Evolutionary conservation across 2,113 vertebrate species (phyloP).

Genomic region (Chionodraco myersi): DNA sequence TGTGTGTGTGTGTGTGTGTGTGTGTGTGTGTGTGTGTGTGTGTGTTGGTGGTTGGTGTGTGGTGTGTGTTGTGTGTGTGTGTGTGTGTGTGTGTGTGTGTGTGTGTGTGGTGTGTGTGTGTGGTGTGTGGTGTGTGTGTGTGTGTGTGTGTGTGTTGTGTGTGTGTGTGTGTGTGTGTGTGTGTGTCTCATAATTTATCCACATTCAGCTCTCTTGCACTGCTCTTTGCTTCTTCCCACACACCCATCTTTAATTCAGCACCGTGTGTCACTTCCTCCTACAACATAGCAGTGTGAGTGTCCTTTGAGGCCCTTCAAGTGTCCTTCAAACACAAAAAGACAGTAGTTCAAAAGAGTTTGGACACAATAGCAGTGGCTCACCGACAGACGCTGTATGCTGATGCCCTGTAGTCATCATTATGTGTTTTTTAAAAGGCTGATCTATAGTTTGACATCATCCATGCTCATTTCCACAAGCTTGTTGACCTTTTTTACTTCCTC

Average conservation of each 20-base stretch:
- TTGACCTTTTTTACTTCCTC: not conserved
- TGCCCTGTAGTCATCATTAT: not conserved
- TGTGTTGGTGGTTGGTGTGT: too few relatives aligned
- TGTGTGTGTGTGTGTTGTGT: too few relatives aligned
- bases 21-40: too few relatives aligned
- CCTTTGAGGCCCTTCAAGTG: constrained; percentile 77
- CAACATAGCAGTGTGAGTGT: constrained; percentile 20
- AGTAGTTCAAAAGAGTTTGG: constrained; percentile 74
- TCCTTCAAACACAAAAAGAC: constrained; percentile 68
- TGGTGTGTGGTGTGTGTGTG: too few relatives aligned
- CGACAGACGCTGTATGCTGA: constrained; percentile 29
- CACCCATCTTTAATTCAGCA: constrained; percentile 53
- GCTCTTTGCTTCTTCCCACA: constrained; percentile 58
- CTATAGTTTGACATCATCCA: not conserved
- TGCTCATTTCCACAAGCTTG: not conserved
- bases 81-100: too few relatives aligned
- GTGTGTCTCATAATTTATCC: constrained; percentile 34
- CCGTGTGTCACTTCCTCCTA: constrained; percentile 33
- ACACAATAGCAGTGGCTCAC: constrained; percentile 57
- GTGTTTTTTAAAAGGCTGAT: not conserved
- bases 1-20: too few relatives aligned
- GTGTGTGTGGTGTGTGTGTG: too few relatives aligned
- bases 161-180: too few relatives aligned
- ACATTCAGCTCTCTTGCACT: constrained; percentile 34
- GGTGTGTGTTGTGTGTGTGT: too few relatives aligned